Evolutionary conservation across 2,888 invertebrate species (phyloP), one percentile per base, ranked within the genome.

Genomic region (Hirtodrosophila cameraria): DNA sequence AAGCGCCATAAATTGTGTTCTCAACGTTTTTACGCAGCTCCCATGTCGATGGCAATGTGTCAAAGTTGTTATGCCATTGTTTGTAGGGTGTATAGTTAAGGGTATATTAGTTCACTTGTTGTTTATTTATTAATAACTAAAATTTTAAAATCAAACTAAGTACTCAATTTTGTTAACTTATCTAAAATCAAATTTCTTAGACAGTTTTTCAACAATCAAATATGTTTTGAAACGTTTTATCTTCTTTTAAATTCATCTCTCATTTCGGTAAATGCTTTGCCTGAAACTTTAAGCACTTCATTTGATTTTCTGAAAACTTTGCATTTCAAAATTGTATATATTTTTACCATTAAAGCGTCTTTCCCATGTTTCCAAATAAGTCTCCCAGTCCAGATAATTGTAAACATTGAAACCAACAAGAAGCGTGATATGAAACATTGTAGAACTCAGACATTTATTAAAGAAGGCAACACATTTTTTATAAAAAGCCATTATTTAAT

Each of bases 1-100:
- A 82, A 82, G 83, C 80, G 83, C 83, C 83, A 82, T 82, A 82
- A 82, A 82, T 82, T 81, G 61, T 78, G 53, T 45, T 63, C 63
- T 49, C 65, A 57, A 53, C 23, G 30, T 53, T 61, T 42, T 16
- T 31, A 49, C 35, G 41, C 50, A 18, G 52, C 39, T 52, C 50
- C 54, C 72, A 45, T 49, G 50, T 63, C 58, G 57, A 57, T 69
- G 59, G 73, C 72, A 67, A 69, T 70, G 59, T 81, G 80, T 81
- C 84, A 81, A 78, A 81, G 55, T 59, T 72, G 60, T 68, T 58
- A 27, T 43, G 35, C 60, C 30, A 43, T 50, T 39, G 36, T 1
- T 4, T 2, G 8, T 11, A 55, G 61, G 62, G 69, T 67, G 64
- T 28, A 11, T 7, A 9, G n/a, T n/a, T n/a, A n/a, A 1, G 42